Base-by-base conservation (phyloP, 2,888 invertebrate species). In the Mythimna ferrago region DNA sequence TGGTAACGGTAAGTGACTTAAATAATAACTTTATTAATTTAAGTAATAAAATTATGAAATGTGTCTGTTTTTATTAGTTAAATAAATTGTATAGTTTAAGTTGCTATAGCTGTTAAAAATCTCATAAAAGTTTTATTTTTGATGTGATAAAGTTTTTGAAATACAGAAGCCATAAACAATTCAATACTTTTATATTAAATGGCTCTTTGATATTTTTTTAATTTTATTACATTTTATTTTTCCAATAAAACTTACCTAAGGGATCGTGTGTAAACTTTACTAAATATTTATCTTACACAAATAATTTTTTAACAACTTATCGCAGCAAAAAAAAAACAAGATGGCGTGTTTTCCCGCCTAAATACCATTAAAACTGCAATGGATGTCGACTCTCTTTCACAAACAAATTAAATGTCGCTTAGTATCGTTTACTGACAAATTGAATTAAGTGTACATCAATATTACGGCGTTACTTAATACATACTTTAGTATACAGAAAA, bases 381-480 rank as follows among this genome's bases (percentile, higher is more conserved):
- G 35, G 7, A 38, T 66, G 69, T 66, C 81, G 44, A 79, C 66
- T 73, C 71, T 80, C 56, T 53, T 79, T 71, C 66, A 71, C 65
- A 79, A 65, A 74, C 70, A 83, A 86, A 87, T 89, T 86, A 87
- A 84, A 84, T 81, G 62, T 68, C 76, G 41, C 75, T 82, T 76
- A 81, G 78, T 86, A 84, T 81, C 84, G 73, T 83, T 87, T 83
- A 88, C 86, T 72, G 80, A 84, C 87, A 86, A 87, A 88, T 86
- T 85, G 79, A 74, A 80, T 87, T 85, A 87, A 89, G 74, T 81
- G 73, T 74, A 81, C 84, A 85, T 87, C 84, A 88, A 86, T 86
- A 86, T 80, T 64, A 60, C 14, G 16, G 61, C 35, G 67, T 80
- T 56, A 71, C 53, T 77, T 67, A 65, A 62, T 77, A 71, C 32